Evolutionary conservation across 2,888 invertebrate genomes (phyloP).

Genomic region (Leptura quadrifasciata): DNA sequence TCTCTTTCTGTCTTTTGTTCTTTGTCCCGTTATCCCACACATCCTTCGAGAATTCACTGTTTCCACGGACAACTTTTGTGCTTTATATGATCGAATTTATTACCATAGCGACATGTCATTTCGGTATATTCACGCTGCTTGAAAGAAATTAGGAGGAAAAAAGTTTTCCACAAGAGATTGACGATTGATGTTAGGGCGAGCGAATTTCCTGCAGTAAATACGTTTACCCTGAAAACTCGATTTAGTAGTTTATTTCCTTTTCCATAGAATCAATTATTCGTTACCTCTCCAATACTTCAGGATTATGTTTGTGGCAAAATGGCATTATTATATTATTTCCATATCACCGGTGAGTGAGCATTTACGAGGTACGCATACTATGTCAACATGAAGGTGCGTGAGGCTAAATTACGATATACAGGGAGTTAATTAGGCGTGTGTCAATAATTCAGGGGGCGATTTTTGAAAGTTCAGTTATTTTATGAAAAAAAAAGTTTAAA

Average conservation of each 20-base stretch:
- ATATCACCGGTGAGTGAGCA: no score
- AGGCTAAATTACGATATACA: no score
- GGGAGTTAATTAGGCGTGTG: no score
- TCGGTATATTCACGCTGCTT: constrained; percentile 27
- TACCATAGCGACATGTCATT: constrained; percentile 42
- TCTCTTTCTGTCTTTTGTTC: constrained; percentile 36
- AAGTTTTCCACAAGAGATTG: constrained; percentile 22
- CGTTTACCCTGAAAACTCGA: constrained; percentile 1
- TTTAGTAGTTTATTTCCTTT: neutral
- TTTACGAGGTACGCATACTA: no score
- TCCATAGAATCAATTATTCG: neutral
- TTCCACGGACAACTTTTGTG: constrained; percentile 45
- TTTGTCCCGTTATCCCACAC: constrained; percentile 34
- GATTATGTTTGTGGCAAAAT: no score
- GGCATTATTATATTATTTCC: no score
- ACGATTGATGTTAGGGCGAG: neutral
- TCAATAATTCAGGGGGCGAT: no score
- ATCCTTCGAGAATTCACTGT: constrained; percentile 37
- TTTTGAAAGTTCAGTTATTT: no score
- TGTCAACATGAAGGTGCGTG: no score
- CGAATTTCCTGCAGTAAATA: constrained; percentile 24
- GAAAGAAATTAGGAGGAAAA: constrained; percentile 32
- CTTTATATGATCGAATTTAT: constrained; percentile 43
- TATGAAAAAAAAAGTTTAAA: no score
- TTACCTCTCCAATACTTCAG: neutral